phyloP scores from a whole-genome alignment of 1,140 invertebrate genomes.

The Plutomurus gul region DNA sequence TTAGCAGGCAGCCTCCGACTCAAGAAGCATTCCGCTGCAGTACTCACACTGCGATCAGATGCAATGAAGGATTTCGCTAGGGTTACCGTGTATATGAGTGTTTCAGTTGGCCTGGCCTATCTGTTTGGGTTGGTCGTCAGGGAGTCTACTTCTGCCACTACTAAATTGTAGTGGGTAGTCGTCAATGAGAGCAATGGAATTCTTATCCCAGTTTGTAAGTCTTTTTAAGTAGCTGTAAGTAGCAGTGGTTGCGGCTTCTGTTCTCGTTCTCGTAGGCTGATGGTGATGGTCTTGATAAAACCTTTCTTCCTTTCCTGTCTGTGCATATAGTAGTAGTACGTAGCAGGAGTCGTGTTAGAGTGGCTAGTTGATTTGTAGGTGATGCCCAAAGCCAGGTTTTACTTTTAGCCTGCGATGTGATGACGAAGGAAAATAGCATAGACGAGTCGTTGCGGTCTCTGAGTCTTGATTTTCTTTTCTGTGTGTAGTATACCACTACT shows the following conservation, averaged over 20 bases:
- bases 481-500: not conserved
- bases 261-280: not conserved
- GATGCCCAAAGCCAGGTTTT: constrained; percentile 12
- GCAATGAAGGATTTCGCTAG: not conserved
- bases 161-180: too few species aligned
- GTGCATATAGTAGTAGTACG: not conserved
- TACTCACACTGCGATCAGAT: not conserved
- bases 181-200: not conserved
- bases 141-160: too few species aligned
- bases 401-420: constrained; percentile 7
- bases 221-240: not conserved
- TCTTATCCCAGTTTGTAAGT: not conserved
- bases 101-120: too few species aligned
- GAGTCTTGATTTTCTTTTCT: not conserved
- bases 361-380: not conserved
- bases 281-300: not conserved
- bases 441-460: not conserved
- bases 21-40: not conserved
- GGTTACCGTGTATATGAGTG: not conserved
- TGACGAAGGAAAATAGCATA: not conserved
- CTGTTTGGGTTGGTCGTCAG: too few species aligned
- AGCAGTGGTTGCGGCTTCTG: not conserved
- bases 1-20: not conserved
- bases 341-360: not conserved
- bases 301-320: not conserved